A percentile compares a stretch with the other conserved stretches of the same genome.
Conservation (phyloP, 2,888 invertebrate genomes). For the Belgica antarctica region DNA sequence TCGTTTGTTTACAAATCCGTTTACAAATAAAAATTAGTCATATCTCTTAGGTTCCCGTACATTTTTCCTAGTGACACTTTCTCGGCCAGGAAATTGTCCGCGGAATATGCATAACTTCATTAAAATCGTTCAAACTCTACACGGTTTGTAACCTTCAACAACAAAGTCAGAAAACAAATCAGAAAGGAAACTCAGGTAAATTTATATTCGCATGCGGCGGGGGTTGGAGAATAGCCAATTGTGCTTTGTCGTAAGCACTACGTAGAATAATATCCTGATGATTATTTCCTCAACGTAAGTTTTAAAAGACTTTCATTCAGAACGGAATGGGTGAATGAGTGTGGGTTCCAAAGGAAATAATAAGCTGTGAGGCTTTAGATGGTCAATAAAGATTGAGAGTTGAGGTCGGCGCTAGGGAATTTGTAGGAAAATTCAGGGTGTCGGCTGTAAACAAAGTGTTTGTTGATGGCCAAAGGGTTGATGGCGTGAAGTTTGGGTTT, state of each 20-base stretch:
- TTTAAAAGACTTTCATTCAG: neutral
- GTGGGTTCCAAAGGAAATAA: too few relatives aligned
- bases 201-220: neutral
- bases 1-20: too few relatives aligned
- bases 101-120: neutral
- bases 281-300: neutral
- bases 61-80: neutral
- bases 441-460: too few relatives aligned
- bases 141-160: neutral
- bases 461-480: too few relatives aligned
- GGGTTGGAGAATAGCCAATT: conserved; percentile 4
- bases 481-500: too few relatives aligned
- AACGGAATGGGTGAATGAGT: too few relatives aligned
- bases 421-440: too few relatives aligned
- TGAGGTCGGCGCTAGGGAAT: neutral
- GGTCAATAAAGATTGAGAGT: neutral
- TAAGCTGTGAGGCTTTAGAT: neutral
- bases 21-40: too few relatives aligned
- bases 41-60: neutral
- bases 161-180: neutral
- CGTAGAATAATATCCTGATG: neutral
- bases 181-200: neutral
- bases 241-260: neutral
- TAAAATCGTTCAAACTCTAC: neutral
- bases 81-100: neutral